These are phyloP conservation scores for Onychorhynchus coronatus DNA, from an alignment of 2,113 vertebrate species.

Conservation along the genomic window DNA sequence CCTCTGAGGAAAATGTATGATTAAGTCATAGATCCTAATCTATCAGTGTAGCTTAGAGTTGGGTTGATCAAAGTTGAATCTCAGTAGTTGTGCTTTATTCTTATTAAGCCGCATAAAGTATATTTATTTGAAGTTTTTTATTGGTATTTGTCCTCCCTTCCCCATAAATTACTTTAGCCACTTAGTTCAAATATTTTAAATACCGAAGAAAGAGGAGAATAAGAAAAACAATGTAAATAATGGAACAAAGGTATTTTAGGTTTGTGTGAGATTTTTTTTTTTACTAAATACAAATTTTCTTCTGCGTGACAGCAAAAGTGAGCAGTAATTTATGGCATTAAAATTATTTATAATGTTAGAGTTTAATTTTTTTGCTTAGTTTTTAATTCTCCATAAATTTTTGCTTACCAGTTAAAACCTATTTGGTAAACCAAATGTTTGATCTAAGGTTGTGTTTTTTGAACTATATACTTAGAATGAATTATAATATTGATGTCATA, in stretches of 20 bases:
- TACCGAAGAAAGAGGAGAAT: background rate
- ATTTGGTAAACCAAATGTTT: background rate
- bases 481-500: background rate
- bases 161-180: background rate
- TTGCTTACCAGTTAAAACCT: background rate
- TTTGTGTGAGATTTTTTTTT: background rate
- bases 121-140: background rate
- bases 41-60: background rate
- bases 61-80: background rate
- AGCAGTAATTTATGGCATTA: background rate
- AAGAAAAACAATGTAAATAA: background rate
- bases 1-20: background rate
- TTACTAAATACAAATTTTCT: background rate
- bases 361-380: background rate
- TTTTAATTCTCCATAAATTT: background rate
- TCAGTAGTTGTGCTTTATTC: background rate
- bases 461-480: background rate
- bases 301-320: background rate
- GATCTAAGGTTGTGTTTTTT: background rate
- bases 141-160: background rate
- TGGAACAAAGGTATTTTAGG: background rate
- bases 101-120: background rate
- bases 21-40: background rate
- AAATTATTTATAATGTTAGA: background rate
- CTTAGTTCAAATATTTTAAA: background rate